Evolutionary conservation across 2,888 invertebrate species (phyloP).

Genomic region (Fabriciana adippe): DNA sequence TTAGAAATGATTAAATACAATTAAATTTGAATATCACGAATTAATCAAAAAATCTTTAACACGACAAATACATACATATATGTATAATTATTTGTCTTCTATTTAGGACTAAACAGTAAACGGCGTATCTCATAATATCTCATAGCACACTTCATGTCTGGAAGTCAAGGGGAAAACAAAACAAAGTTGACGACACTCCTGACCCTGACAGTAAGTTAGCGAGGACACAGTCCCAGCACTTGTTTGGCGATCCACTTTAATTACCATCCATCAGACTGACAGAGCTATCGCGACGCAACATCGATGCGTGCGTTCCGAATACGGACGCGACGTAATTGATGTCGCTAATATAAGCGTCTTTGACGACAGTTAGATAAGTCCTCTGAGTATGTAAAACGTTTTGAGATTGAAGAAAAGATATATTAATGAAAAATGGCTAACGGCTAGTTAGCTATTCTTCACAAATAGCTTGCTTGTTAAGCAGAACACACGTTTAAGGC

Average conservation of each 20-base stretch:
- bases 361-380: constrained; percentile 23
- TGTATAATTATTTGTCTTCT: no score
- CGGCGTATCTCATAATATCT: no score
- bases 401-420: neutral
- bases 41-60: no score
- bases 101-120: neutral
- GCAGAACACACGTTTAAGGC: no score
- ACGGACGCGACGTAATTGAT: constrained; percentile 51
- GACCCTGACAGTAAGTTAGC: constrained; percentile 34
- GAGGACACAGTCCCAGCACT: constrained; percentile 43
- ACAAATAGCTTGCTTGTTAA: no score
- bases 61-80: no score
- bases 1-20: no score
- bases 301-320: constrained; percentile 47
- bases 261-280: constrained; percentile 60
- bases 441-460: no score
- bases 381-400: neutral
- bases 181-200: constrained; percentile 32
- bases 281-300: constrained; percentile 55
- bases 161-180: constrained; percentile 19
- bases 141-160: neutral
- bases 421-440: neutral
- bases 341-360: constrained; percentile 58
- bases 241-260: constrained; percentile 52
- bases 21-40: no score